Conservation (phyloP, 1,140 invertebrate species). For the Drosophila murphyi region DNA sequence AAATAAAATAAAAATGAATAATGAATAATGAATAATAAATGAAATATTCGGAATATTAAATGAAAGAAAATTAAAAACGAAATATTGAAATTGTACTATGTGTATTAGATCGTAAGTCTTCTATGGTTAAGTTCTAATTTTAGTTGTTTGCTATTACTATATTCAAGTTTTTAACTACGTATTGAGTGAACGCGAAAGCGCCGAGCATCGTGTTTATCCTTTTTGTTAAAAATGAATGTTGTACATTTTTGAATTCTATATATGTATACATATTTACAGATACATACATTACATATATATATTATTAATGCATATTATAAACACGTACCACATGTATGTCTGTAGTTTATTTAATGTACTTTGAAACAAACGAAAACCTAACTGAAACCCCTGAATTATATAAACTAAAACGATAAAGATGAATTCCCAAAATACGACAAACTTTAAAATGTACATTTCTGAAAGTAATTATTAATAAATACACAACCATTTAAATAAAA, state of each 20-base stretch:
- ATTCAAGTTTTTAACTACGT: conserved; percentile 79
- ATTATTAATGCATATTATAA: conserved; percentile 54
- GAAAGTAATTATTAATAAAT: conserved; percentile 63
- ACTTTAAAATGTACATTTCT: conserved; percentile 77
- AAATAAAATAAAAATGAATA: no score
- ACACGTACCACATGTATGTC: conserved; percentile 61
- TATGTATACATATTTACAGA: conserved; percentile 51
- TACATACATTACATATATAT: conserved; percentile 45
- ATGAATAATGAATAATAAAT: background rate
- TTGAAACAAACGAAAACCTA: conserved; percentile 56
- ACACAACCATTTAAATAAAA: conserved; percentile 37
- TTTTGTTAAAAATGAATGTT: conserved; percentile 82
- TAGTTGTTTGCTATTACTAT: conserved; percentile 79
- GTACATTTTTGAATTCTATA: conserved; percentile 82
- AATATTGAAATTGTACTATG: conserved; percentile 71
- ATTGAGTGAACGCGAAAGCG: conserved; percentile 21
- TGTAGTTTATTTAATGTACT: conserved; percentile 80
- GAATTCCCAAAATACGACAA: conserved; percentile 43
- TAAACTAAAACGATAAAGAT: conserved; percentile 31
- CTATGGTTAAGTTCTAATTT: conserved; percentile 74
- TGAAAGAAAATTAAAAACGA: conserved; percentile 31
- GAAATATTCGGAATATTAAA: conserved; percentile 28
- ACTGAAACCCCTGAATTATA: conserved; percentile 43
- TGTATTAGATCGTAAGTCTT: conserved; percentile 75
- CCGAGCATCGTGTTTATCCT: conserved; percentile 31